These are phyloP conservation scores for Anhinga anhinga DNA, from an alignment of 2,113 vertebrate species.

Conservation along the genomic window DNA sequence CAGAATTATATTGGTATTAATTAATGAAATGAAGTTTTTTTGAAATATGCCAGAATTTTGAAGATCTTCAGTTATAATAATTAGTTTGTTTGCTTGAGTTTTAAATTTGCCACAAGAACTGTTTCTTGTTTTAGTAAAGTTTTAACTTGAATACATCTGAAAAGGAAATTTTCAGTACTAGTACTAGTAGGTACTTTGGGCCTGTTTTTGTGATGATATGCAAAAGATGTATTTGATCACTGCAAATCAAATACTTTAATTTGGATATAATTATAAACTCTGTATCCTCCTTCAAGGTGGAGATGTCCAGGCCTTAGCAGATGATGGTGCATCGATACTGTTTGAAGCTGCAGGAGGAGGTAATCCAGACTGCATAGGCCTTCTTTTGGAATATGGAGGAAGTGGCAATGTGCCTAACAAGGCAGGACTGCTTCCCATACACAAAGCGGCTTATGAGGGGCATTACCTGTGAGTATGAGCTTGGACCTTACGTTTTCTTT, in stretches of 20 bases:
- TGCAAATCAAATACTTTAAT: background rate
- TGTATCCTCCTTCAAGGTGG: conserved; percentile 72
- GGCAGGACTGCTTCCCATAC: conserved; percentile 84
- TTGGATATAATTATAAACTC: background rate
- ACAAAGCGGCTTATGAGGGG: conserved; percentile 83
- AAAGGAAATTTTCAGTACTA: background rate
- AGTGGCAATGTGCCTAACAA: conserved; percentile 80
- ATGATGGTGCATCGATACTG: conserved; percentile 80
- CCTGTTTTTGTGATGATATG: background rate
- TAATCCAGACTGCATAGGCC: conserved; percentile 81
- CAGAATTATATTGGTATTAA: background rate
- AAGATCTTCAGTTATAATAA: background rate
- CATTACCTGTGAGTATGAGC: conserved; percentile 84
- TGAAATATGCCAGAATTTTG: background rate
- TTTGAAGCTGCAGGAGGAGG: conserved; percentile 83
- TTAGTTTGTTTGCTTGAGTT: background rate
- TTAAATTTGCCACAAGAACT: background rate
- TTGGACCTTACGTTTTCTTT: background rate
- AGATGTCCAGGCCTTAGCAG: conserved; percentile 80
- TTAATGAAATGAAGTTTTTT: background rate
- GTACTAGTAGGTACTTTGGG: background rate
- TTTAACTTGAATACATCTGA: background rate
- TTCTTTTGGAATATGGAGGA: conserved; percentile 86
- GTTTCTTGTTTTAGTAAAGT: background rate
- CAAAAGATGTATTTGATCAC: too few species aligned